Base-by-base conservation (phyloP, 2,888 invertebrate genomes). In the Hipparchia semele region DNA sequence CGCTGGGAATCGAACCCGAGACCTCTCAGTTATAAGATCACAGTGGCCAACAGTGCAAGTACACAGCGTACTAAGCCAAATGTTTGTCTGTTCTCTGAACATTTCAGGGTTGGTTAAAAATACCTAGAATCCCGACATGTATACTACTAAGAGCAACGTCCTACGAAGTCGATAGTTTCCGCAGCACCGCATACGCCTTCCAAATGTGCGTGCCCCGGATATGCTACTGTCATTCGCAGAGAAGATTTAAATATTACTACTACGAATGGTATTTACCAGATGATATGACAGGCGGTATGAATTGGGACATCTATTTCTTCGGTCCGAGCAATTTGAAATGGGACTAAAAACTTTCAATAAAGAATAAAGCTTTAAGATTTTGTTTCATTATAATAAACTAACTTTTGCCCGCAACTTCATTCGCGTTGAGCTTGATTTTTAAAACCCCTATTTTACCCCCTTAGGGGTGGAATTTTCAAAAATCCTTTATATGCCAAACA, bases 191-290 rank as follows among this genome's bases (percentile, higher is more conserved):
- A 0, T 89, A 81, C 74, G 80, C 80, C 13, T 90, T 90, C 75
- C 89, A 89, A 75, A 76, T 91, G 0, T 91, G 91, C 68, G 88
- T 90, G 0, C 87, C 88, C 0, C 84, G 90, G 0, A 86, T 90
- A 13, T 78, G 79, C 0, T 85, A 83, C 73, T 85, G 85, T 23
- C 86, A 88, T 73, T 74, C 84, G 0, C 78, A 82, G 39, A 75
- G 66, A 0, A 79, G 87, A 39, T 83, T 54, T 54, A 85, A 83
- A 73, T 86, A 88, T 64, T 84, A 76, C 71, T 90, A 84, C 66
- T 90, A 86, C 73, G 90, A 90, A 71, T 89, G 87, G 87, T 88
- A 87, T 65, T 68, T 87, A 12, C 87, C 89, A 0, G 0, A 58
- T 0, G 80, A 83, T 46, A 79, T 83, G 77, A 13, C 74, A 1